phyloP scores from a whole-genome alignment of 2,797 vertebrate genomes.

The Lepilemur ruficaudatus region DNA sequence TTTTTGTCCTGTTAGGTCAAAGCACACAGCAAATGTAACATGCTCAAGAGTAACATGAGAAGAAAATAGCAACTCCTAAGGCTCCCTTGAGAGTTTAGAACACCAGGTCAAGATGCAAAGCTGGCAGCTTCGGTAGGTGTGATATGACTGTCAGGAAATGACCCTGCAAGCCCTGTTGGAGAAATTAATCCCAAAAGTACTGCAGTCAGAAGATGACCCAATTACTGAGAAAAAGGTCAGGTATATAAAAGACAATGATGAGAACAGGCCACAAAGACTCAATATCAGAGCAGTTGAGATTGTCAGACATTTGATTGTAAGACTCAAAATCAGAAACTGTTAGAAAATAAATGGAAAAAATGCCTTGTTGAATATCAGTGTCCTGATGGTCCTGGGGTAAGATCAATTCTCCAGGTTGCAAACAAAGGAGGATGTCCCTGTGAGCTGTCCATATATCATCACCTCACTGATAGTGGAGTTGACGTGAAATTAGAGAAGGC shows the following conservation, averaged over 20 bases:
- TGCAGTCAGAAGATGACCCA: slow-evolving; percentile 40
- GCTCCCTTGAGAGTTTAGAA: slow-evolving; percentile 61
- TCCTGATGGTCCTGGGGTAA: neutral
- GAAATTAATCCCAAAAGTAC: slow-evolving; percentile 67
- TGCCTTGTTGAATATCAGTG: slow-evolving; percentile 6
- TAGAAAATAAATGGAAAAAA: slow-evolving; percentile 20
- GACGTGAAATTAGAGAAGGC: neutral
- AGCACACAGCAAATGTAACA: slow-evolving; percentile 1
- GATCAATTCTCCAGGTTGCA: neutral
- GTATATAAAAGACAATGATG: slow-evolving; percentile 47
- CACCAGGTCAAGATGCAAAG: slow-evolving; percentile 57
- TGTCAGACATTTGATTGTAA: neutral
- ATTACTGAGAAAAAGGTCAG: slow-evolving; percentile 58
- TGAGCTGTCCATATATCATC: neutral
- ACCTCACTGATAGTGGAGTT: neutral
- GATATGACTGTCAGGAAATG: slow-evolving; percentile 23
- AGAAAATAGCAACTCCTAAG: slow-evolving; percentile 46
- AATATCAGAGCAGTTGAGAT: neutral
- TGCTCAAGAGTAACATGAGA: slow-evolving; percentile 40
- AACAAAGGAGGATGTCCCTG: neutral
- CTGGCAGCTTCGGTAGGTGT: neutral
- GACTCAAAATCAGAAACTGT: slow-evolving; percentile 46
- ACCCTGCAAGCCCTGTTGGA: slow-evolving; percentile 3
- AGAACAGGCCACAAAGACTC: slow-evolving; percentile 14
- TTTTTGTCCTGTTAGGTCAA: slow-evolving; percentile 45